A percentile compares a stretch with the other conserved stretches of the same genome.
Evolutionary conservation across 2,888 invertebrate genomes (phyloP).

Genomic region (Choreutis nemorana): DNA sequence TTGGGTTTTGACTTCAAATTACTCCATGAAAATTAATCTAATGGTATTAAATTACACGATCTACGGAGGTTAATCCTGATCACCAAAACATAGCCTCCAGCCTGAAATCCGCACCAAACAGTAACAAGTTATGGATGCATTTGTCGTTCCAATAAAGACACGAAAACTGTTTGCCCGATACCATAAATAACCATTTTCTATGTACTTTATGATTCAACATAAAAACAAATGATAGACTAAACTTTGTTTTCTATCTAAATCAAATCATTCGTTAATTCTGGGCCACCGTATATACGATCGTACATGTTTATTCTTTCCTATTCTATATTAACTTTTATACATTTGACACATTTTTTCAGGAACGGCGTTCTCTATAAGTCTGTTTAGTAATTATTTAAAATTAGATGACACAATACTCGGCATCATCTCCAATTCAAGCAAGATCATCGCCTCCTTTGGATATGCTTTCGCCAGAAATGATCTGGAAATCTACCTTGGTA

Average conservation of each 20-base stretch:
- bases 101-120: too few relatives aligned
- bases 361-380: constrained; percentile 79
- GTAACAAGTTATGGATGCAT: too few relatives aligned
- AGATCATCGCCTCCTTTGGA: constrained; percentile 83
- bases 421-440: constrained; percentile 84
- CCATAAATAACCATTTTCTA: too few relatives aligned
- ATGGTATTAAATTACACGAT: constrained; percentile 6
- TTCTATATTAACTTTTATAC: too few relatives aligned
- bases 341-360: constrained; percentile 56
- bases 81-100: neutral
- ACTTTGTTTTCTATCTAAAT: too few relatives aligned
- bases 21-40: constrained; percentile 5
- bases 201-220: too few relatives aligned
- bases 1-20: constrained; percentile 5
- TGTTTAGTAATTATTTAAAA: constrained; percentile 81
- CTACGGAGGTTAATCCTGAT: constrained; percentile 4
- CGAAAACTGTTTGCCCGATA: too few relatives aligned
- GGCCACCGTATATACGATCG: too few relatives aligned
- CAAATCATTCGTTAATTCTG: too few relatives aligned
- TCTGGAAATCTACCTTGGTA: constrained; percentile 82
- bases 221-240: too few relatives aligned
- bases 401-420: constrained; percentile 87
- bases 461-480: constrained; percentile 83
- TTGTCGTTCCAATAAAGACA: neutral
- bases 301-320: too few relatives aligned